Evolutionary conservation across 2,888 invertebrate species (phyloP).

Genomic region (Anticlea derivata): DNA sequence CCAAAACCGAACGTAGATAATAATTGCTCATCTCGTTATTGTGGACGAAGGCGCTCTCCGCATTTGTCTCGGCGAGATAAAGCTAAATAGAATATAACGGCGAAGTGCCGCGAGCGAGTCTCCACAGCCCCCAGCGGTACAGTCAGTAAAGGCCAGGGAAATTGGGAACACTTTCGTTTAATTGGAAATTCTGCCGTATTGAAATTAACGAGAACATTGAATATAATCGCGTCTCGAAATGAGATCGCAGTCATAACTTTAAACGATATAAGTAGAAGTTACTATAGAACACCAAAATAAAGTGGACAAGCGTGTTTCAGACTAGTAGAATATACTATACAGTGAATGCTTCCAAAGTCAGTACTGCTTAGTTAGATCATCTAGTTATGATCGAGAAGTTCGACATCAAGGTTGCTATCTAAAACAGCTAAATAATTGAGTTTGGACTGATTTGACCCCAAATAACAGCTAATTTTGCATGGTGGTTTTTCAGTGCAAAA

Average conservation of each 20-base stretch:
- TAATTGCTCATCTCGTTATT: constrained; percentile 29
- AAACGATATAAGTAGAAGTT: background rate
- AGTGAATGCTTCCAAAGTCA: no score
- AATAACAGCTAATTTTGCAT: no score
- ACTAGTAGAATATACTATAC: no score
- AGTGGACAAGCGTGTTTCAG: no score
- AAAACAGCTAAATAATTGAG: no score
- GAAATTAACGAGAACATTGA: constrained; percentile 7
- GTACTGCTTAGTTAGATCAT: no score
- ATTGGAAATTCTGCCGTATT: constrained; percentile 7
- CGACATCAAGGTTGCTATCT: no score
- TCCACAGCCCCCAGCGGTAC: constrained; percentile 13
- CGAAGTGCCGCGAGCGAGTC: constrained; percentile 30
- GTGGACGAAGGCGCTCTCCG: constrained; percentile 28
- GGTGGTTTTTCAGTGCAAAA: no score
- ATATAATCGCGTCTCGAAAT: constrained; percentile 4
- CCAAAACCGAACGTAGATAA: constrained; percentile 11
- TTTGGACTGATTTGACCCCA: no score
- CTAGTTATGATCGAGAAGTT: no score
- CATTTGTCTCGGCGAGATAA: constrained; percentile 30
- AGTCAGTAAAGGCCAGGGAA: constrained; percentile 15
- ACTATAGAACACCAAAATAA: no score
- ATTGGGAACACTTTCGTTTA: constrained; percentile 14
- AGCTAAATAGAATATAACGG: constrained; percentile 37
- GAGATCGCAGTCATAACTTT: background rate